phyloP scores from a whole-genome alignment of 2,797 vertebrate species.

The Chlorospingus flavigularis region DNA sequence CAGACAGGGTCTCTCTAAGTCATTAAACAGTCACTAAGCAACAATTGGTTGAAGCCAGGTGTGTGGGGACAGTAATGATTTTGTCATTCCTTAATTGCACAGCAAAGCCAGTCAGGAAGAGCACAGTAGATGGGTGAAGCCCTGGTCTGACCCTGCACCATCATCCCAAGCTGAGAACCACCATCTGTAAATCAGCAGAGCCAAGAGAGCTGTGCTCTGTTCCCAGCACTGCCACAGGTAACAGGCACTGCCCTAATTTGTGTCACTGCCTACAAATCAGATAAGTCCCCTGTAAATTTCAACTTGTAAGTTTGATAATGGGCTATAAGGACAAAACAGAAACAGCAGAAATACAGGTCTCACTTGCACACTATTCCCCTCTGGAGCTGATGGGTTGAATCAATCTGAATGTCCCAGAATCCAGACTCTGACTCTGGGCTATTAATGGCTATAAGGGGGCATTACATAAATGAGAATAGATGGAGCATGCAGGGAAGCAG shows the following conservation, averaged over 20 bases:
- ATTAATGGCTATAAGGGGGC: neutral
- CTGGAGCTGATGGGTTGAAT: neutral
- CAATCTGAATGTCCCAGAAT: neutral
- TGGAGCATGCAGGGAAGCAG: neutral
- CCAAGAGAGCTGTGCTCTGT: neutral
- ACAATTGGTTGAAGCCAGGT: neutral
- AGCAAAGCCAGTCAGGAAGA: neutral
- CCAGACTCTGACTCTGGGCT: neutral
- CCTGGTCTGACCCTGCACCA: neutral
- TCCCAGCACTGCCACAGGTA: neutral
- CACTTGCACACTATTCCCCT: neutral
- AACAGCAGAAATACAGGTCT: neutral
- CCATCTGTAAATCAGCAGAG: fast-evolving
- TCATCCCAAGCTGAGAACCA: neutral
- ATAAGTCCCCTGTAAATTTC: neutral
- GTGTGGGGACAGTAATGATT: no score
- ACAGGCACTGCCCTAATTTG: fast-evolving
- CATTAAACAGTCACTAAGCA: fast-evolving
- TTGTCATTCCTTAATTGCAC: neutral
- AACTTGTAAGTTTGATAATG: neutral
- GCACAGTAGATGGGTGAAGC: neutral
- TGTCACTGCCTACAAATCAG: neutral
- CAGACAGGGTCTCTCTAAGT: no score
- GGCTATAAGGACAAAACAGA: neutral
- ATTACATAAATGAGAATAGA: neutral